phyloP scores from a whole-genome alignment of 2,113 vertebrate species.

The Triplophysa rosa region DNA sequence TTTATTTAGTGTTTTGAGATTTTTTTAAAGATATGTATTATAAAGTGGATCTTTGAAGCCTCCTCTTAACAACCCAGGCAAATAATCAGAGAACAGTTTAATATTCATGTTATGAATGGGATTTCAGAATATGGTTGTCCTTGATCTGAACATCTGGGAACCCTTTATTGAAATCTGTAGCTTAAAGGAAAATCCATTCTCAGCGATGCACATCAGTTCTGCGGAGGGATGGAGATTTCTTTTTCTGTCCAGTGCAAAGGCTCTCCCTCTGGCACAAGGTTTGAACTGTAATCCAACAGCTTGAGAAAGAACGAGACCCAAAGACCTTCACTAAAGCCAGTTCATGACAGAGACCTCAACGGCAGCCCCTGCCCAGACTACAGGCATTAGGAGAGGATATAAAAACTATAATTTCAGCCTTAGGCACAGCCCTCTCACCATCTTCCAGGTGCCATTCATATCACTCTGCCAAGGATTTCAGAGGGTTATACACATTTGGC shows the following conservation, averaged over 20 bases:
- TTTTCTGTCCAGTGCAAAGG: not conserved
- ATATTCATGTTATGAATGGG: not conserved
- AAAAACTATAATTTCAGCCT: slow-evolving; percentile 1
- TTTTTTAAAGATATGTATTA: too few relatives aligned
- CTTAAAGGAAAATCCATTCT: slow-evolving; percentile 25
- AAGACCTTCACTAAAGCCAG: slow-evolving; percentile 15
- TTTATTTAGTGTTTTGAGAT: too few relatives aligned
- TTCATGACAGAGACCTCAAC: slow-evolving; percentile 21
- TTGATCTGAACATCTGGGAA: slow-evolving; percentile 13
- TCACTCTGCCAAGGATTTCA: not conserved
- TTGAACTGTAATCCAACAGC: slow-evolving; percentile 32
- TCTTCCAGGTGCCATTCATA: slow-evolving; percentile 21
- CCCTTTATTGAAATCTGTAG: not conserved
- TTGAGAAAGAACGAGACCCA: slow-evolving; percentile 12
- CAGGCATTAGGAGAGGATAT: slow-evolving; percentile 19
- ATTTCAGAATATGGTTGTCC: slow-evolving; percentile 7
- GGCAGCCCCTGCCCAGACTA: slow-evolving; percentile 2
- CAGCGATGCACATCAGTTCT: slow-evolving; percentile 4
- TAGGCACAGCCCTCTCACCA: not conserved
- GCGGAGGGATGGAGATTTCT: not conserved
- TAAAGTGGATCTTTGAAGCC: too few relatives aligned
- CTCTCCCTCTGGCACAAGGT: slow-evolving; percentile 2
- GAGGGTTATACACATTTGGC: slow-evolving; percentile 17
- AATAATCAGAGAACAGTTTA: not conserved
- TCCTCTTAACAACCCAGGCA: not conserved